Base-by-base conservation (phyloP, 92 coral and sea anemone genomes). In the Palythoa caribaeorum region DNA sequence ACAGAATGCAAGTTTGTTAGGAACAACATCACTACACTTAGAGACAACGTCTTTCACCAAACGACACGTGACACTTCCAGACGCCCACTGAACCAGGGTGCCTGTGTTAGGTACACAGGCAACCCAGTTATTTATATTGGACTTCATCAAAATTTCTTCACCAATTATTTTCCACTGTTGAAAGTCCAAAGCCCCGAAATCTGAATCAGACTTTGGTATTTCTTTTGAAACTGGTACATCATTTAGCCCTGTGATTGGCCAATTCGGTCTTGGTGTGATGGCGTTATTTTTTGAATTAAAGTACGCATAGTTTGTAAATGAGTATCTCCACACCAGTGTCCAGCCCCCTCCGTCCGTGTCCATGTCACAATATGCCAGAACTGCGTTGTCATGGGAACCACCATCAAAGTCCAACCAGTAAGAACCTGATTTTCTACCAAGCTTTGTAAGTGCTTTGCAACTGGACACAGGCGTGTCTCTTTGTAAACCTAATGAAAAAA, bases 271-370 rank as follows among this genome's bases (percentile, higher is more conserved):
- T 1, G 92, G 92, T 0, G 78, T 92, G 78, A 88, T 53, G 1
- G 94, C 92, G 38, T 92, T 92, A 21, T 53, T 2, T 3, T 1
- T 1, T 15, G 19, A 3, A 0, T 9, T 14, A 38, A 92, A 92
- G 0, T 51, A 0, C 2, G 12, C 6, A 71, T 92, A 92, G 21
- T 85, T 5, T 13, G 90, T 89, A 48, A 92, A 92, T 4, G 89
- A 84, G 76, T 92, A 92, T 50, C 92, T 74, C 89, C 87, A 88
- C 10, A 88, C 94, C 16, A 92, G 40, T 0, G 94, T 92, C 94
- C 92, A 92, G 71, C 94, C 94, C 16, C 92, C 94, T 16, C 83
- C 90, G 10, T 66, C 80, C 15, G 75, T 70, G 6, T 50, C 51
- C 85, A 79, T 73, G 59, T 92, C 94, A 63, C 94, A 92, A 76